Evolutionary conservation across 2,113 vertebrate genomes (phyloP), one percentile per base, ranked within the genome.

Genomic region (Chaenogobius annularis): DNA sequence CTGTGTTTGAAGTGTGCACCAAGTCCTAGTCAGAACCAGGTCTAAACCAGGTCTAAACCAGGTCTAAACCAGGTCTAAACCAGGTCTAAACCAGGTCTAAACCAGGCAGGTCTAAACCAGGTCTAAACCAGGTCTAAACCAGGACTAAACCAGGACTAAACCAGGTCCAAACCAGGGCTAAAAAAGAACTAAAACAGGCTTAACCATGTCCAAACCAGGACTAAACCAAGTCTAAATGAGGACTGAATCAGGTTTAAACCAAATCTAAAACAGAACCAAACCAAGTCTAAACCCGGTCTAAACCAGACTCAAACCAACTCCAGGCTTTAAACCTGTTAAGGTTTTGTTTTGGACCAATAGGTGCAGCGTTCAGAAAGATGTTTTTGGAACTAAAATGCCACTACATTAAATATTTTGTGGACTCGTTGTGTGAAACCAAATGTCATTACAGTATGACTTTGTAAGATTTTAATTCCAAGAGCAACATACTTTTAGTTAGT

Each of bases 31-130:
- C 19, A 10, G 20, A 54, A 10, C 8, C 50, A 52, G 50, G 48
- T 19, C 48, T 19, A 50, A 52, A 52, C 73, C 74, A 75, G 70
- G 75, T 83, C 82, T 5, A 52, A 52, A 0, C 19, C 35, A 54
- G 52, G 52, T 20, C 52, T 20, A 54, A 54, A 54, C 47, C 47
- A 54, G 52, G 52, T 20, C n/a, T 54, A 54, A 54, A 52, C 19
- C 14, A 17, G 48, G 48, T 7, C 17, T n/a, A 52, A 52, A 52
- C 50, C 15, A 50, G 48, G 14, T 0, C 48, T n/a, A 52, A n/a
- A 48, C 52, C n/a, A 54, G 14, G 47, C 0, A 54, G 14, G 47
- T 6, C n/a, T 2, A 54, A 54, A 54, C 19, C 10, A 20, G n/a
- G 19, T 1, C 7, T 20, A 54, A 54, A n/a, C 17, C 52, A 54